These are phyloP conservation scores for Callaeas wilsoni DNA, from an alignment of 2,113 vertebrate genomes.

Conservation along the genomic window DNA sequence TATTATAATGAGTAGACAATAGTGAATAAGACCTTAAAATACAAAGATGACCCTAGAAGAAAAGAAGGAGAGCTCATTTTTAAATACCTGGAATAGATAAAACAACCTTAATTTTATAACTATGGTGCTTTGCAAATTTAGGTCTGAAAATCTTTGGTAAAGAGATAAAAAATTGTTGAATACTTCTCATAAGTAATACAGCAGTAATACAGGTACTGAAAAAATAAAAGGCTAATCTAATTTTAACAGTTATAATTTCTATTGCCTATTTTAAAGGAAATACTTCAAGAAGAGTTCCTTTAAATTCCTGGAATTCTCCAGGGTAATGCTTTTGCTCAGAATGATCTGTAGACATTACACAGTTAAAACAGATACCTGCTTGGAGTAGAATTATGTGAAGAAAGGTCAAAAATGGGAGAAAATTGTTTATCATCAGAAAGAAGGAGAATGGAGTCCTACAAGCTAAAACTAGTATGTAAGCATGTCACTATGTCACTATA, in stretches of 20 bases:
- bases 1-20: not conserved
- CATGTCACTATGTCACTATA: not conserved
- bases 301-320: not conserved
- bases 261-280: not conserved
- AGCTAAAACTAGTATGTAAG: not conserved
- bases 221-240: not conserved
- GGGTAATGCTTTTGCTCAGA: not conserved
- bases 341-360: not conserved
- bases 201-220: not conserved
- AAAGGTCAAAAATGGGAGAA: not conserved
- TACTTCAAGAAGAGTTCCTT: not conserved
- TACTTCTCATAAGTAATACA: not conserved
- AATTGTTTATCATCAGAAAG: not conserved
- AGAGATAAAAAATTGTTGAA: not conserved
- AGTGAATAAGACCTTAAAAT: not conserved
- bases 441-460: not conserved
- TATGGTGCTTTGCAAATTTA: not conserved
- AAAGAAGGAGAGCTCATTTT: not conserved
- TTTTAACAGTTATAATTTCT: not conserved
- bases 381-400: not conserved
- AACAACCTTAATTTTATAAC: not conserved
- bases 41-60: not conserved
- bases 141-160: not conserved
- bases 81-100: not conserved
- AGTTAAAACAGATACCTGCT: not conserved